Evolutionary conservation across 1,140 invertebrate genomes (phyloP).

Genomic region (Triops longicaudatus): DNA sequence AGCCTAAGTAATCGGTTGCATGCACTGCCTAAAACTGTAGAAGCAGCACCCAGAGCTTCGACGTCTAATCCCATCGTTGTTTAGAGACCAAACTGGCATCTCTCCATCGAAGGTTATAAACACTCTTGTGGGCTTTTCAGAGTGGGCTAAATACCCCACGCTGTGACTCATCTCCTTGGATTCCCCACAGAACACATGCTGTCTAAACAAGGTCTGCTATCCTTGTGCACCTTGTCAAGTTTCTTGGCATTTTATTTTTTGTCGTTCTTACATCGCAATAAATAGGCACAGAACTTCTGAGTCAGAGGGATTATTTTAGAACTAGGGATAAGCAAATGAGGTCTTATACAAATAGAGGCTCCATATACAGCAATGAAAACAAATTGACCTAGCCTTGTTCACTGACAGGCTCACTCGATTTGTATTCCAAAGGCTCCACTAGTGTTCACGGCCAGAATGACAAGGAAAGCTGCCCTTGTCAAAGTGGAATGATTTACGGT

Average conservation of each 20-base stretch:
- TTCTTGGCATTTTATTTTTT: background rate
- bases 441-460: background rate
- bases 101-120: background rate
- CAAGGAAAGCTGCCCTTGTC: background rate
- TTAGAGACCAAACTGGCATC: background rate
- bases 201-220: background rate
- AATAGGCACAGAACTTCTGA: background rate
- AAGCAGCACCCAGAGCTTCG: too few species aligned
- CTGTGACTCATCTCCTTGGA: background rate
- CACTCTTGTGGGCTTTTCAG: background rate
- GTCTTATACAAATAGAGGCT: background rate
- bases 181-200: background rate
- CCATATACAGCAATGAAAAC: background rate
- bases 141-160: background rate
- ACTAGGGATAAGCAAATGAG: background rate
- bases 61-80: too few species aligned
- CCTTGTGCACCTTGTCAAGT: background rate
- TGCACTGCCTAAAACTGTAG: too few species aligned
- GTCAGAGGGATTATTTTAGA: background rate
- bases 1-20: too few species aligned
- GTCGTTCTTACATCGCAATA: background rate
- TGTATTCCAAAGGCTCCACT: background rate
- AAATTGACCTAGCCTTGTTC: background rate
- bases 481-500: background rate
- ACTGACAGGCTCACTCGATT: background rate